Evolutionary conservation across 2,797 vertebrate genomes (phyloP), one percentile per base, ranked within the genome.

Genomic region (Typhlichthys subterraneus): DNA sequence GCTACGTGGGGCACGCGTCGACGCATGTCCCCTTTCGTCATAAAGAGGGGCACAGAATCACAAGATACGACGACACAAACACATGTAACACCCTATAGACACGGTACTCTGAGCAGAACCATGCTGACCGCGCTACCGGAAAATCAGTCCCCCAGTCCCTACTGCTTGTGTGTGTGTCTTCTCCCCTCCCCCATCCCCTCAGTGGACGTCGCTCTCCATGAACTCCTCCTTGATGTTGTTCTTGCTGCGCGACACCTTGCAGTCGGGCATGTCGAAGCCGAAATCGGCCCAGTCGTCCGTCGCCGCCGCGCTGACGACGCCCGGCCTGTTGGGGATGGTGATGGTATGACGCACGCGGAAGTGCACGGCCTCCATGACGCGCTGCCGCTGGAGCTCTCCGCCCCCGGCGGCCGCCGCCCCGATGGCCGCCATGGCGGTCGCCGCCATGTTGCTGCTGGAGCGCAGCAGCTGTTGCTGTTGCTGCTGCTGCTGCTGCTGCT

Each of bases 301-400:
- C 0, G 89, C 92, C 0, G 88, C 47, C 0, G 88, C 33, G 45
- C 88, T 87, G 0, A 91, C 84, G 0, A 91, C 84, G 0, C 81
- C 84, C 0, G 90, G 69, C 45, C 97, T 94, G 89, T 96, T 97
- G 69, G 98, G 98, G 85, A 99, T 98, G 75, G 98, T 99, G 87
- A 99, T 98, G 87, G 98, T 99, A 91, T 99, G 98, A 14, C 97
- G 97, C 61, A 98, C 98, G 0, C 96, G 94, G 83, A 99, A 98
- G 57, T 99, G 98, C 68, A 99, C 97, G 0, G 98, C 98, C 85
- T 99, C 98, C 98, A 99, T 99, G 75, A 99, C 97, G 0, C 98
- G 94, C 87, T 99, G 98, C 23, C 98, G 93, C 81, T 98, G 97
- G 71, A 98, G 93, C 85, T 99, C 97, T 0, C 96, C 98, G 0